Percentiles rank a stretch among this genome's conserved stretches.
Conservation (phyloP, 1,140 invertebrate species). For the Aphelenchoides fujianensis region DNA sequence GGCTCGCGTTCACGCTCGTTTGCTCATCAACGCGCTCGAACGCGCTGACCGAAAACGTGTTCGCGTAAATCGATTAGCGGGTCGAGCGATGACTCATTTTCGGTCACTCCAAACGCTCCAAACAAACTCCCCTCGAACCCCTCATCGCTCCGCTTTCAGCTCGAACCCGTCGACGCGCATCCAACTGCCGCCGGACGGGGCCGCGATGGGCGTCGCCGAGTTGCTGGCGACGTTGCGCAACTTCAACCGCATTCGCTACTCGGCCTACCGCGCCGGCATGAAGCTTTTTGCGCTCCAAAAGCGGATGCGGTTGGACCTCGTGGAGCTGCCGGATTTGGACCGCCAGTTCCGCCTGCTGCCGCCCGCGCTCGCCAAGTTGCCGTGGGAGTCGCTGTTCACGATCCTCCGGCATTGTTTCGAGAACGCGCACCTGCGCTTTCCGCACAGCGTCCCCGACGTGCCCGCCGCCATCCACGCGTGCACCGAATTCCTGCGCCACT, state of each 20-base stretch:
- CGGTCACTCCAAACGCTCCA: no score
- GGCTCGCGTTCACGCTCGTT: no score
- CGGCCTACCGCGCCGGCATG: slow-evolving; percentile 2
- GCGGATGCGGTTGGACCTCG: slow-evolving; percentile 2
- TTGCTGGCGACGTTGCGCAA: slow-evolving; percentile 5
- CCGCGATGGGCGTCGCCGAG: not conserved
- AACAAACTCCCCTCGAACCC: no score
- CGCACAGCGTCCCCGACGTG: not conserved
- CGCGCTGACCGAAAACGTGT: no score
- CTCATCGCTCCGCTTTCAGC: no score
- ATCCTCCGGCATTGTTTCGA: slow-evolving; percentile 1
- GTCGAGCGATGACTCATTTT: no score
- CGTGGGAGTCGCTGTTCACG: not conserved
- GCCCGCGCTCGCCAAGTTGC: not conserved
- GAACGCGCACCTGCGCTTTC: slow-evolving; percentile 13
- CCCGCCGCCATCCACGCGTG: not conserved
- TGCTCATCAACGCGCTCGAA: no score
- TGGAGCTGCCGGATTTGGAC: slow-evolving; percentile 13
- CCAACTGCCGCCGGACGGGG: not conserved
- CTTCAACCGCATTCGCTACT: not conserved
- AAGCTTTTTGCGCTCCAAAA: slow-evolving; percentile 14
- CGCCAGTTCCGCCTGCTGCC: not conserved
- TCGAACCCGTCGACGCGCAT: no score
- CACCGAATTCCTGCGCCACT: not conserved
- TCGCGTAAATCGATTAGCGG: no score